Evolutionary conservation across 1,140 invertebrate genomes (phyloP).

Genomic region (Drosophila pseudoananassae): DNA sequence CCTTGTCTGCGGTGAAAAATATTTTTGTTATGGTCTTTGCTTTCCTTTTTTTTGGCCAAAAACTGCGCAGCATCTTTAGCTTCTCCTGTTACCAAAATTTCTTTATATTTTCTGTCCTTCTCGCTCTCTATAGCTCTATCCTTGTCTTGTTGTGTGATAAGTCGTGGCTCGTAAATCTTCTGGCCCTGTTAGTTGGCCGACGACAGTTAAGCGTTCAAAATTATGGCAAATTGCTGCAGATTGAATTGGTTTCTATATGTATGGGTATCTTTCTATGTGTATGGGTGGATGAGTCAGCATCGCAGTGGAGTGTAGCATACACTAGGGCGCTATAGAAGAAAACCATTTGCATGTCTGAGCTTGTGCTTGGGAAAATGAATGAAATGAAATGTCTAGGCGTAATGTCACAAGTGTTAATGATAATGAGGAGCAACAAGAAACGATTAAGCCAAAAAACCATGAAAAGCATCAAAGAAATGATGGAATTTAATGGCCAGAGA

Average conservation of each 20-base stretch:
- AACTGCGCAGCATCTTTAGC: slow-evolving; percentile 61
- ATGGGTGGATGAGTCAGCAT: slow-evolving; percentile 48
- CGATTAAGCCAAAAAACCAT: slow-evolving; percentile 41
- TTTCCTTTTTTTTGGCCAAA: slow-evolving; percentile 18
- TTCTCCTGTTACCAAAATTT: slow-evolving; percentile 9
- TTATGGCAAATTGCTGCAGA: slow-evolving; percentile 57
- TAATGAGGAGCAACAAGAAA: slow-evolving; percentile 37
- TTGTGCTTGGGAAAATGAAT: slow-evolving; percentile 23
- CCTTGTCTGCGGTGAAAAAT: slow-evolving; percentile 40
- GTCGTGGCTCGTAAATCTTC: slow-evolving; percentile 51
- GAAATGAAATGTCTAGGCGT: slow-evolving; percentile 35
- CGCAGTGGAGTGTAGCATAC: slow-evolving; percentile 31
- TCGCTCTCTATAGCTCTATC: not conserved
- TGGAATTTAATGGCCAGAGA: slow-evolving; percentile 3
- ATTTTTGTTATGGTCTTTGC: slow-evolving; percentile 61
- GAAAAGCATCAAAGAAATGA: slow-evolving; percentile 20
- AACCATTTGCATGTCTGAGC: slow-evolving; percentile 56
- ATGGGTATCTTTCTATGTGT: not conserved
- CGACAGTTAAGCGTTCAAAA: slow-evolving; percentile 47
- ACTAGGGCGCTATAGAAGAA: slow-evolving; percentile 31
- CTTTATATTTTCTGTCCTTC: not conserved
- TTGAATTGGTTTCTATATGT: slow-evolving; percentile 44
- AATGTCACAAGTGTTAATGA: slow-evolving; percentile 48
- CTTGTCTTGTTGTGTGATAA: slow-evolving; percentile 27
- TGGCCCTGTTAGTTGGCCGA: slow-evolving; percentile 48